Base-by-base conservation (phyloP, 2,113 vertebrate species). In the Callospermophilus lateralis region DNA sequence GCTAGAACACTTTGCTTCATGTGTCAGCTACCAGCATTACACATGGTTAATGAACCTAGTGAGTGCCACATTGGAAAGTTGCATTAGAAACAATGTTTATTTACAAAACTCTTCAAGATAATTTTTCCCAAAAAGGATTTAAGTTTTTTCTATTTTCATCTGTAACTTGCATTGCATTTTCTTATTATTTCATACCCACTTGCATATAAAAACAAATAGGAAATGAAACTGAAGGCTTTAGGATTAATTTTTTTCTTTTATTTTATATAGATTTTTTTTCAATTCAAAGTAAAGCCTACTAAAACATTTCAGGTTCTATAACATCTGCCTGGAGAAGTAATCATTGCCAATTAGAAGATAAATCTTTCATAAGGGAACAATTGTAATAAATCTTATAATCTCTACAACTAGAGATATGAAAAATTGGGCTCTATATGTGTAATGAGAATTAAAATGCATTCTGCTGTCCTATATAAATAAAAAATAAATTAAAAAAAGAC, bases 241-340 rank as follows among this genome's bases (percentile, higher is more conserved):
- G 8, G 11, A 68, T 45, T 45, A 45, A 9, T 45, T 45, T 45
- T 1, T 94, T 94, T 70, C 15, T 73, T 84, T 76, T 89, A 55
- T 88, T 97, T 84, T 76, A 70, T 92, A 6, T 91, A 28, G 3
- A 9, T 4, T 90, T 90, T 70, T 95, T 80, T 45, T 45, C 8
- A 95, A 95, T 63, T 55, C 34, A 95, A 72, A 90, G 9, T 93
- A 84, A 96, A 83, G 78, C 1, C 2, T 96, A 65, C 32, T 77
- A 95, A 96, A 90, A 79, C 93, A 86, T 97, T 61, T 90, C 63
- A 92, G 39, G 8, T 92, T 96, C 55, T 89, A 12, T 37, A 90
- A 97, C 96, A 95, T 20, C 20, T 97, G 55, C 15, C 6, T 91
- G 84, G 22, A 90, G 79, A 76, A 91, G 26, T 61, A 72, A 7